Conservation (phyloP, 1,140 invertebrate genomes). For the Homalodisca vitripennis region DNA sequence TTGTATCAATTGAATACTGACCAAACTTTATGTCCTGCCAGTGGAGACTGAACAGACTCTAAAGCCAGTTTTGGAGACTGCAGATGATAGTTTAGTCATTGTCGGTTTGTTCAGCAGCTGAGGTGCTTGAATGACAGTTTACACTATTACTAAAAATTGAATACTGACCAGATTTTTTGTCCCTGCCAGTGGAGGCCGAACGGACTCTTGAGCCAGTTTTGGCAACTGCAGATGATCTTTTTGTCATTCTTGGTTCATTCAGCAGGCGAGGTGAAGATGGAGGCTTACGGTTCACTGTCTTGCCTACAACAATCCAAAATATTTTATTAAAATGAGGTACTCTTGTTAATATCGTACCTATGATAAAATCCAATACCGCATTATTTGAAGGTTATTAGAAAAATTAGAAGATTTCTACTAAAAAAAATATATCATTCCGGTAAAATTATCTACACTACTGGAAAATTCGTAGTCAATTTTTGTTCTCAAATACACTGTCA, state of each 20-base stretch:
- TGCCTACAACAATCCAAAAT: slow-evolving; percentile 15
- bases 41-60: slow-evolving; percentile 79
- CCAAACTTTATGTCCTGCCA: slow-evolving; percentile 77
- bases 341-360: not conserved
- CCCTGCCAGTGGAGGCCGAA: slow-evolving; percentile 80
- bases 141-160: no score
- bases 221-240: slow-evolving; percentile 6
- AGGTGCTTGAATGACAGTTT: no score
- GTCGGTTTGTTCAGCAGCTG: slow-evolving; percentile 3
- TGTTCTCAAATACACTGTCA: not conserved
- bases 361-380: not conserved
- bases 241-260: slow-evolving; percentile 15
- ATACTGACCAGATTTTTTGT: slow-evolving; percentile 72
- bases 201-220: slow-evolving; percentile 59
- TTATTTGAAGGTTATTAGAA: not conserved
- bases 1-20: no score
- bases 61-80: slow-evolving; percentile 46
- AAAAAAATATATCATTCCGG: not conserved
- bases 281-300: slow-evolving; percentile 24
- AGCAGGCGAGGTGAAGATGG: slow-evolving; percentile 26
- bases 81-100: slow-evolving; percentile 10
- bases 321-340: not conserved
- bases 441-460: no score
- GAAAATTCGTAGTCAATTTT: not conserved
- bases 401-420: not conserved